Base-by-base conservation (phyloP, 1,140 invertebrate species). In the Hylaeus anthracinus region DNA sequence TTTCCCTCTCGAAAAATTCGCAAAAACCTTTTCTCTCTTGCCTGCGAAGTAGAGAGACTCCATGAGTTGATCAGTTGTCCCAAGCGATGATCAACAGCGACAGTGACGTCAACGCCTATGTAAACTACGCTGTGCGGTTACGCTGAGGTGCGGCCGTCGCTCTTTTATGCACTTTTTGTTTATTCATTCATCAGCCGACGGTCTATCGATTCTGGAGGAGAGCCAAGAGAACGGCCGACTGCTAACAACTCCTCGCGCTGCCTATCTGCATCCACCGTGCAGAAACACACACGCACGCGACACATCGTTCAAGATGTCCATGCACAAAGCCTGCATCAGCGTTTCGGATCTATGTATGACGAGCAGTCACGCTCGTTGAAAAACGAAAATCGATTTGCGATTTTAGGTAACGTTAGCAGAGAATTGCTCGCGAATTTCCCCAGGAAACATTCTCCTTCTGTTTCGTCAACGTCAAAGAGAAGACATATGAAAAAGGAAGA, bases 141-240 rank as follows among this genome's bases (percentile, higher is more conserved):
- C 58, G 71, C 15, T 5, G 64, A n/a, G 37, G 10, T 56, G 60
- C 26, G 72, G 70, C 14, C 64, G n/a, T 10, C 55, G 51, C 39
- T 45, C 39, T 15, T 61, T 12, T 9, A 14, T n/a, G 6, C 37
- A 12, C 5, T 81, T 86, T 84, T 86, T 65, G 61, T 78, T 88
- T 79, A 82, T 84, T 78, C 60, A 70, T 85, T 86, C 78, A 77
- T 85, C 63, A 14, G 60, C 45, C 55, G 63, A 41, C 71, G 70
- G 53, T 74, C 78, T 71, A 88, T 86, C 80, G 74, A 84, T 85
- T 83, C 60, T 86, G 85, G 73, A 70, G 39, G 48, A 51, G 41
- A 70, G 84, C 64, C 80, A 86, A 66, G 41, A 53, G 60, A 37
- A 51, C n/a, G 63, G 15, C 15, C 37, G 69, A 14, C 14, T 77